phyloP scores from a whole-genome alignment of 2,113 vertebrate genomes.

The Chrysochloris asiatica region DNA sequence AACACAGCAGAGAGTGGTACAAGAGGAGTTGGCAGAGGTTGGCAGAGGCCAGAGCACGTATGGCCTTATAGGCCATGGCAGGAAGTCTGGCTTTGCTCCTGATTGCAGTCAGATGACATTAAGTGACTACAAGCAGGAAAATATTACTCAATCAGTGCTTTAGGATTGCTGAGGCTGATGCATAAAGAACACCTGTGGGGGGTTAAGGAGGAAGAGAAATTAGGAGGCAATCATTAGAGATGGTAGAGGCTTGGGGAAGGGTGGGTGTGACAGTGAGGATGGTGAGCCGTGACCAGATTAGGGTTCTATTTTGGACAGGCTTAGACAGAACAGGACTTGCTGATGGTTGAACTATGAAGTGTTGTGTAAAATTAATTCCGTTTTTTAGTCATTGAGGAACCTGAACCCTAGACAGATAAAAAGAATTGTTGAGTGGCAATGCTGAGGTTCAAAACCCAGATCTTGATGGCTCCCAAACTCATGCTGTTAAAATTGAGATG shows the following conservation, averaged over 20 bases:
- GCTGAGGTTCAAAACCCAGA: no score
- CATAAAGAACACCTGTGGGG: not conserved
- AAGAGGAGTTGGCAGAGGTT: not conserved
- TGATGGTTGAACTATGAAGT: not conserved
- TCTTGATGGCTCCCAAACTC: no score
- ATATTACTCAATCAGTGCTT: not conserved
- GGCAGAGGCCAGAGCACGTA: not conserved
- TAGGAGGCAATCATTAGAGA: not conserved
- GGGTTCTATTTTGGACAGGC: not conserved
- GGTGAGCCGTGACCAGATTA: not conserved
- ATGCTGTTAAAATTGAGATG: slow-evolving; percentile 1
- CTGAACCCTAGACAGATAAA: not conserved
- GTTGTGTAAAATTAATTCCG: not conserved
- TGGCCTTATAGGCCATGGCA: not conserved
- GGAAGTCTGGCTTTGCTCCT: slow-evolving; percentile 36
- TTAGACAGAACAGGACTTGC: not conserved
- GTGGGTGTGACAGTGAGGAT: not conserved
- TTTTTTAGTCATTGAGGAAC: slow-evolving; percentile 47
- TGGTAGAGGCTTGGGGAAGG: not conserved
- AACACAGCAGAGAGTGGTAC: not conserved
- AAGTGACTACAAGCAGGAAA: slow-evolving; percentile 9
- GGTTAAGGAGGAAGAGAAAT: not conserved
- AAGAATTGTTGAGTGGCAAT: slow-evolving; percentile 29
- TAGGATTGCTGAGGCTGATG: not conserved
- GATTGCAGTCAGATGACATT: not conserved